Base-by-base conservation (phyloP, 2,113 vertebrate genomes). In the Neomonachus schauinslandi region DNA sequence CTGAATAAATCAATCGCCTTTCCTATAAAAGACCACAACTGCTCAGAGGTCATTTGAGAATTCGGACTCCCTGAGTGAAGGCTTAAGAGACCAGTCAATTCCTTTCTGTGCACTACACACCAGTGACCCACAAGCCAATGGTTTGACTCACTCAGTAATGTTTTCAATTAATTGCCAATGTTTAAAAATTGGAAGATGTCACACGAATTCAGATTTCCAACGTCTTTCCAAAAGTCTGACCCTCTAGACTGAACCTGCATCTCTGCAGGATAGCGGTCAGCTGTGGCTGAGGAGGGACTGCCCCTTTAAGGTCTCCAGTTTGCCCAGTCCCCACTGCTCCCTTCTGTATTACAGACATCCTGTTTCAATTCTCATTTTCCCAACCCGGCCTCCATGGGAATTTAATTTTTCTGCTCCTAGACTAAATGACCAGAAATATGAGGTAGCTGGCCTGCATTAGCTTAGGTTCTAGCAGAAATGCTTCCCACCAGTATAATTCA, bases 251-350 rank as follows among this genome's bases (percentile, higher is more conserved):
- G 28, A 31, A 12, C 42, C 49, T 31, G 3, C 21, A 2, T 24
- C 67, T 14, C n/a, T 15, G 4, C 1, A 1, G 0, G 49, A 21
- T 13, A 1, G 19, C 15, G 2, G 28, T 39, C 31, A 55, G 10
- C 5, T 4, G 15, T 4, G 39, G 21, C 55, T 15, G 46, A 69
- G 5, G 3, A 9, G 33, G 11, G 12, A 16, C n/a, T 39, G 5
- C 5, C 72, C 21, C 39, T n/a, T 2, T 18, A 15, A 59, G 22
- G 15, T 1, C 11, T n/a, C 39, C 55, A 2, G 4, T 82, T 84
- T 14, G 31, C 24, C 53, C 53, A 59, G 10, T 86, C 21, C 24
- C 19, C 74, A 69, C n/a, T n/a, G 21, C 11, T 80, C 57, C 74
- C 63, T 69, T 61, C 90, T 31, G 39, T 19, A 1, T 10, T 12